These are phyloP conservation scores for Falco concolor DNA, from an alignment of 2,797 vertebrate species.

Conservation along the genomic window DNA sequence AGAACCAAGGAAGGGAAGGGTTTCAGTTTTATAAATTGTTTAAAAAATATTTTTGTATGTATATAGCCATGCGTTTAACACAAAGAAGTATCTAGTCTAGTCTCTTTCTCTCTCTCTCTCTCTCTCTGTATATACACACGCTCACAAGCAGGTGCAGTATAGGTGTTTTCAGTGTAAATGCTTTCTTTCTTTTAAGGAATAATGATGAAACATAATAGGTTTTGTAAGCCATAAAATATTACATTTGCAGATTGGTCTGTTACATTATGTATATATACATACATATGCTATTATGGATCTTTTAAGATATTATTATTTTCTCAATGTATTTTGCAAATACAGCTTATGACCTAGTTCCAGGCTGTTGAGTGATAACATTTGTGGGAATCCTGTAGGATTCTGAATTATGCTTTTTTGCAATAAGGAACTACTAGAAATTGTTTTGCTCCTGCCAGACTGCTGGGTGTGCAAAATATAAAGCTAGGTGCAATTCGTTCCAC, in stretches of 20 bases:
- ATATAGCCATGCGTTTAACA: not conserved
- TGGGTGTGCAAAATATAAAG: not conserved
- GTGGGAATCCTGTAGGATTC: not conserved
- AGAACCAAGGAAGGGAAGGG: not conserved
- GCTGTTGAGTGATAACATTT: not conserved
- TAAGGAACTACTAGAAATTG: not conserved
- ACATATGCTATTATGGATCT: not conserved
- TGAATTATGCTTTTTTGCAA: not conserved
- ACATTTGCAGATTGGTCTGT: not conserved
- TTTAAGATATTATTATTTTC: not conserved
- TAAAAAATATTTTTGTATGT: not conserved
- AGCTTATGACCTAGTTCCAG: not conserved
- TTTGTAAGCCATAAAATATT: not conserved
- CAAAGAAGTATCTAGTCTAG: not conserved
- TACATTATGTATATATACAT: too few relatives aligned
- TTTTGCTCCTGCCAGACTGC: not conserved
- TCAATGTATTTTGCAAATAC: not conserved
- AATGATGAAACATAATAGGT: not conserved
- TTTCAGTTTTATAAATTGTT: not conserved
- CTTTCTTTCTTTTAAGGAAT: not conserved
- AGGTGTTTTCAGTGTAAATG: not conserved
- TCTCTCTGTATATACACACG: not conserved
- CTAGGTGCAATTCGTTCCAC: not conserved
- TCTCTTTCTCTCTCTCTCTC: not conserved
- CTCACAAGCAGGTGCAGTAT: fast-evolving